Evolutionary conservation across 2,888 invertebrate genomes (phyloP).

Genomic region (Drosophila phalerata): DNA sequence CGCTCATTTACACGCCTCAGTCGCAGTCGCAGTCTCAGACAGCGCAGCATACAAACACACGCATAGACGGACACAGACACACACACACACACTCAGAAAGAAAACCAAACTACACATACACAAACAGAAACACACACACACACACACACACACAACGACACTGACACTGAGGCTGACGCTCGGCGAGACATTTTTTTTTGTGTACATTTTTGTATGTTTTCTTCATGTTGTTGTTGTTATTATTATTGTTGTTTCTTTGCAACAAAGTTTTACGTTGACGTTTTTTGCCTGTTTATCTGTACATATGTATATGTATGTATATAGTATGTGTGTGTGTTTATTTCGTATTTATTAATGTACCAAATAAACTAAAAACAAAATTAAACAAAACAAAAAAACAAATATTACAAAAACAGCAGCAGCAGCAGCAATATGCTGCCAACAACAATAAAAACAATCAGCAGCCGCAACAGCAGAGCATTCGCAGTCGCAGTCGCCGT

Average conservation of each 20-base stretch:
- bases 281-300: slow-evolving; percentile 59
- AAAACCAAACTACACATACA: slow-evolving; percentile 30
- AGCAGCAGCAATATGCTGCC: slow-evolving; percentile 70
- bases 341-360: slow-evolving; percentile 54
- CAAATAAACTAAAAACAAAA: slow-evolving; percentile 20
- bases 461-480: slow-evolving; percentile 43
- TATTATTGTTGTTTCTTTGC: slow-evolving; percentile 62
- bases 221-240: slow-evolving; percentile 46
- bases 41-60: slow-evolving; percentile 14
- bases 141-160: slow-evolving; percentile 38
- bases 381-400: slow-evolving; percentile 3
- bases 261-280: slow-evolving; percentile 58
- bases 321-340: slow-evolving; percentile 47
- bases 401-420: slow-evolving; percentile 34
- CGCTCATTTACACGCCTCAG: slow-evolving; percentile 69
- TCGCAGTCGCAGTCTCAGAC: slow-evolving; percentile 50
- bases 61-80: slow-evolving; percentile 27
- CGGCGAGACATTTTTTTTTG: slow-evolving; percentile 59
- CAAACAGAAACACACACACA: slow-evolving; percentile 27
- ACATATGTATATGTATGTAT: slow-evolving; percentile 52
- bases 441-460: slow-evolving; percentile 66
- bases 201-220: slow-evolving; percentile 66
- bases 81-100: slow-evolving; percentile 20
- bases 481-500: slow-evolving; percentile 43
- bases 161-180: slow-evolving; percentile 58